phyloP scores from a whole-genome alignment of 2,888 invertebrate species.

The Eretmocerus hayati region DNA sequence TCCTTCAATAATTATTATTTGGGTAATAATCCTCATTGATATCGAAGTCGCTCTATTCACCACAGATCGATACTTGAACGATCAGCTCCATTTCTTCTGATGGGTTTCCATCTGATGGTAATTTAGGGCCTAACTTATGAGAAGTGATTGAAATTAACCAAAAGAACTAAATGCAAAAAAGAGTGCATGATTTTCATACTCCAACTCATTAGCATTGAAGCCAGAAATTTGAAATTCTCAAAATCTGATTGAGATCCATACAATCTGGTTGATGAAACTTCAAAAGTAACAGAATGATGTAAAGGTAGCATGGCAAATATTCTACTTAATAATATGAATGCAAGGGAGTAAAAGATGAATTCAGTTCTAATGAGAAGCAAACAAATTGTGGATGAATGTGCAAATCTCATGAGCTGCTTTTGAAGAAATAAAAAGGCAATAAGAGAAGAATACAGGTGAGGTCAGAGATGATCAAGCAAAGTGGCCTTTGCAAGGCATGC shows the following conservation, averaged over 20 bases:
- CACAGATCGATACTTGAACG: too few species aligned
- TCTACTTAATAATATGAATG: slow-evolving; percentile 18
- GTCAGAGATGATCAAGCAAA: slow-evolving; percentile 29
- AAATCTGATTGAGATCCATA: not conserved
- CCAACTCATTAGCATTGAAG: slow-evolving; percentile 9
- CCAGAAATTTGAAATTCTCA: slow-evolving; percentile 12
- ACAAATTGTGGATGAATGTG: slow-evolving; percentile 19
- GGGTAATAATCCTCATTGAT: slow-evolving; percentile 5
- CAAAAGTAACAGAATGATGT: not conserved
- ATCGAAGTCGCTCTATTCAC: slow-evolving; percentile 4
- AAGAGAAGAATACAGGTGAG: slow-evolving; percentile 25
- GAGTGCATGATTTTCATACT: slow-evolving; percentile 13
- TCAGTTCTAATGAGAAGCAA: slow-evolving; percentile 25
- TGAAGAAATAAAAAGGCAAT: slow-evolving; percentile 10
- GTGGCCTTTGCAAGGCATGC: slow-evolving; percentile 31
- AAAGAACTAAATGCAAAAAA: slow-evolving; percentile 18
- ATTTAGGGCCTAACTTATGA: too few species aligned
- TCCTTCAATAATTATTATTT: slow-evolving; percentile 4
- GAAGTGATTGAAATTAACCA: not conserved
- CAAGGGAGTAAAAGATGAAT: slow-evolving; percentile 12
- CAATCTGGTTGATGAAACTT: too few species aligned
- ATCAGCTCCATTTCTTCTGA: too few species aligned
- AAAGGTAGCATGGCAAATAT: slow-evolving; percentile 11
- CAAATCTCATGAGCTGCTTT: slow-evolving; percentile 23
- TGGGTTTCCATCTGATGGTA: too few species aligned